Conservation (phyloP, 2,888 invertebrate species). For the Mimumesa dahlbomi region DNA sequence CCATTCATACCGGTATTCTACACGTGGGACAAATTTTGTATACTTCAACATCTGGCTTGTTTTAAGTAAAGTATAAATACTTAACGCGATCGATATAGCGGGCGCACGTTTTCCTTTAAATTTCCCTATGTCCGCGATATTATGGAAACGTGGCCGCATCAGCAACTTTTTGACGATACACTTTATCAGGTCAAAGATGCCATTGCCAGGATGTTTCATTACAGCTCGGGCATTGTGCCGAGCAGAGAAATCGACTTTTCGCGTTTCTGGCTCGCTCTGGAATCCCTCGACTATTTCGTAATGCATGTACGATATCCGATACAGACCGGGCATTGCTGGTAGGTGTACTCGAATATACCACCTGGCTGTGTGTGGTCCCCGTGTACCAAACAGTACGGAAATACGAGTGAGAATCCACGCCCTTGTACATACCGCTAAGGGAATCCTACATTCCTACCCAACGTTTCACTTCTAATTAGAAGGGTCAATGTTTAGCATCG, state of each 20-base stretch:
- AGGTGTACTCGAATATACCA: not conserved
- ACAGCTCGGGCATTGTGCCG: constrained; percentile 41
- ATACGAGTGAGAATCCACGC: constrained; percentile 3
- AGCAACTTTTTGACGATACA: not conserved
- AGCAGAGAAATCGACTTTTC: constrained; percentile 37
- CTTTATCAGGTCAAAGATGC: constrained; percentile 16
- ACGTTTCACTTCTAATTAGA: constrained; percentile 6
- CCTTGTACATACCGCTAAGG: not conserved
- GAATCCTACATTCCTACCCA: not conserved
- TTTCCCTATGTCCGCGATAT: too few relatives aligned
- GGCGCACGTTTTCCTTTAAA: too few relatives aligned
- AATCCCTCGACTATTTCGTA: constrained; percentile 34
- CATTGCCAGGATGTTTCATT: constrained; percentile 45
- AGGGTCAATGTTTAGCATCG: constrained; percentile 9
- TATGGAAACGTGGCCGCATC: not conserved
- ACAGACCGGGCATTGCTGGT: constrained; percentile 4
- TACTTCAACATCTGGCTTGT: too few relatives aligned
- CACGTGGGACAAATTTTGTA: too few relatives aligned
- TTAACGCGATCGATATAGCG: too few relatives aligned
- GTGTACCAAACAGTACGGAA: constrained; percentile 4
- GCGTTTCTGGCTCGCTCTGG: constrained; percentile 41
- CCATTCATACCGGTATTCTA: too few relatives aligned
- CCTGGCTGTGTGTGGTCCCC: not conserved
- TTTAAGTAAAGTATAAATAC: too few relatives aligned
- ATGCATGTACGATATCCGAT: constrained; percentile 35